Evolutionary conservation across 2,888 invertebrate species (phyloP), one percentile per base, ranked within the genome.

Genomic region (Melieria crassipennis): DNA sequence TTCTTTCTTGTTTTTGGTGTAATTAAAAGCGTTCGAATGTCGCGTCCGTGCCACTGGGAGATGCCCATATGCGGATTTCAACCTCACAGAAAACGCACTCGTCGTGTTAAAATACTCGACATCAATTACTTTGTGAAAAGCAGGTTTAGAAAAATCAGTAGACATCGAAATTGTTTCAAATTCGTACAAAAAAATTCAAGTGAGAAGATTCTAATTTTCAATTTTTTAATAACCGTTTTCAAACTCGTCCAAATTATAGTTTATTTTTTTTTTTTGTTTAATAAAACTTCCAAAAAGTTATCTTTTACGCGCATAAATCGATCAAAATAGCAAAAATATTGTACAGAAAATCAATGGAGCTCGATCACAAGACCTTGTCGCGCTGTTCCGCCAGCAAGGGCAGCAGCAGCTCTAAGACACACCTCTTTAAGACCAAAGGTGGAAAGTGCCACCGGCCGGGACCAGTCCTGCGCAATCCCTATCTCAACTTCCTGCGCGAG

Each of bases 401-500:
- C n/a, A 52, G 43, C n/a, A 52, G 43, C 11, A 13, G 30, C 6
- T 58, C 62, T 1, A 67, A 71, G 50, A 42, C 48, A 16, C 13
- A 42, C 10, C 13, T 58, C 48, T 62, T 55, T n/a, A 71, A 67
- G n/a, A 47, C 69, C 7, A 69, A 45, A 64, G 3, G 43, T 4
- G 64, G 61, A 6, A 72, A 57, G 52, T 74, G 74, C 52, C 72
- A 75, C 57, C 69, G 73, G 7, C 73, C 73, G 5, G 74, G 74
- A 0, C 68, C 71, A 0, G 7, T 73, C 4, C 57, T 57, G 13
- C 73, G 75, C 7, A 78, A 78, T 72, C 75, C 75, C 0, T 78
- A 73, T 57, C 64, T 78, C 7, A 78, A 78, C 52, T 78, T 75
- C 61, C 58, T 78, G 55, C 72, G 75, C 10, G 75, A 75, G 65